Conservation (phyloP, 2,888 invertebrate genomes). For the Scaeva pyrastri region DNA sequence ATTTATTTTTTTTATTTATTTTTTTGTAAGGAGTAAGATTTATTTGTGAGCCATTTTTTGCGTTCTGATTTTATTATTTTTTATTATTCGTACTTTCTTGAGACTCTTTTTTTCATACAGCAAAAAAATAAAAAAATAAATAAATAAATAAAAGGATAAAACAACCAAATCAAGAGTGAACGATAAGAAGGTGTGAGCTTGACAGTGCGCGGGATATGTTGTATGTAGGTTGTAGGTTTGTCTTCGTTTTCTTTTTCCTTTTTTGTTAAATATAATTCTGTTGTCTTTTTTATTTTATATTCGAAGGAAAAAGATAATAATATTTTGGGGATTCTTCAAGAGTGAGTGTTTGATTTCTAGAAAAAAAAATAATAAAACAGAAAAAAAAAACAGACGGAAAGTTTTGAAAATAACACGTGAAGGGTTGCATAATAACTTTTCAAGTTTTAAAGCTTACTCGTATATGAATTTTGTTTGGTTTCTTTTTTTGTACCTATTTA, state of each 20-base stretch:
- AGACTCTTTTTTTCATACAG: constrained; percentile 2
- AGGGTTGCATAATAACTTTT: constrained; percentile 32
- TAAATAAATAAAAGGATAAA: constrained; percentile 25
- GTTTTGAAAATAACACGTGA: constrained; percentile 6
- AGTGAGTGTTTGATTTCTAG: not conserved
- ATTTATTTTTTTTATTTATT: constrained; percentile 24
- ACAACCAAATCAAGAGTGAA: constrained; percentile 42
- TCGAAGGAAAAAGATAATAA: not conserved
- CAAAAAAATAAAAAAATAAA: not conserved
- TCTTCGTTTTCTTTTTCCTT: constrained; percentile 37
- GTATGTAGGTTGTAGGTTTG: constrained; percentile 49
- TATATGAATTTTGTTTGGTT: constrained; percentile 5
- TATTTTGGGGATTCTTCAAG: constrained; percentile 7
- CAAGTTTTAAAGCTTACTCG: constrained; percentile 11
- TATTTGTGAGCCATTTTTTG: constrained; percentile 57
- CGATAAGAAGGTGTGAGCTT: constrained; percentile 46
- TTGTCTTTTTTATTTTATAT: constrained; percentile 36
- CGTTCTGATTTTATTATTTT: constrained; percentile 37
- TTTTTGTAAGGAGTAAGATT: constrained; percentile 70
- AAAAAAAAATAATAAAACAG: no score
- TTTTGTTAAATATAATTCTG: constrained; percentile 39
- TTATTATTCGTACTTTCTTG: constrained; percentile 48
- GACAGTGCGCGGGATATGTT: constrained; percentile 50
- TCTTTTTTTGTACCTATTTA: not conserved
- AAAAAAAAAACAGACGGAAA: not conserved